A percentile compares a stretch with the other conserved stretches of the same genome.
phyloP scores from a whole-genome alignment of 2,888 invertebrate genomes.

The Pandemis heparana region DNA sequence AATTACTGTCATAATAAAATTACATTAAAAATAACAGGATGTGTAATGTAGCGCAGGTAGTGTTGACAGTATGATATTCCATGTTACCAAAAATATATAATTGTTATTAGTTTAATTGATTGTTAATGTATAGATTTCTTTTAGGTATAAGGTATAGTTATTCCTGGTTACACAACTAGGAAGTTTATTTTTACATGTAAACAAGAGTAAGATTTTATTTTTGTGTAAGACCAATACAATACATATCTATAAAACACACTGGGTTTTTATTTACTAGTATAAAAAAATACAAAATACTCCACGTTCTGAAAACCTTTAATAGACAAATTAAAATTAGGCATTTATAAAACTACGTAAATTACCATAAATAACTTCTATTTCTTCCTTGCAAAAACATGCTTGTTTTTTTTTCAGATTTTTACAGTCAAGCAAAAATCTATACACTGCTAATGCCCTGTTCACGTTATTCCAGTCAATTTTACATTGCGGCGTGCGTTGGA shows the following conservation, averaged over 20 bases:
- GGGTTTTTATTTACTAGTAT: slow-evolving; percentile 45
- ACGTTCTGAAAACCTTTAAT: not conserved
- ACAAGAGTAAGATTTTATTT: slow-evolving; percentile 80
- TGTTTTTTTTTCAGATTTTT: too few species aligned
- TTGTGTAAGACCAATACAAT: slow-evolving; percentile 83
- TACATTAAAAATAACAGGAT: slow-evolving; percentile 44
- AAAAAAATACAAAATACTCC: not conserved
- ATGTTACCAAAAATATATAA: slow-evolving; percentile 81
- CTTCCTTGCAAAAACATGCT: too few species aligned
- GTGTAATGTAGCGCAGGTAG: slow-evolving; percentile 55
- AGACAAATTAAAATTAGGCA: not conserved
- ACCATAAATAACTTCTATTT: not conserved
- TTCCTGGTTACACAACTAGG: slow-evolving; percentile 71
- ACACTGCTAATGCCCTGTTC: too few species aligned
- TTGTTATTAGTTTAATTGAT: slow-evolving; percentile 74
- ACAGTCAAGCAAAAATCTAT: too few species aligned
- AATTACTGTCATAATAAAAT: slow-evolving; percentile 5
- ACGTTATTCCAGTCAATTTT: too few species aligned
- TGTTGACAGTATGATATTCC: slow-evolving; percentile 69
- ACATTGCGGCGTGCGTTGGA: too few species aligned
- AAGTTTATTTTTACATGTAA: slow-evolving; percentile 83
- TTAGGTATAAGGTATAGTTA: slow-evolving; percentile 79
- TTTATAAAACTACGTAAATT: not conserved
- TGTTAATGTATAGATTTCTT: slow-evolving; percentile 77
- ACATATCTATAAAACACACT: slow-evolving; percentile 73